These are phyloP conservation scores for Taurulus bubalis DNA, from an alignment of 2,113 vertebrate species.

Conservation along the genomic window DNA sequence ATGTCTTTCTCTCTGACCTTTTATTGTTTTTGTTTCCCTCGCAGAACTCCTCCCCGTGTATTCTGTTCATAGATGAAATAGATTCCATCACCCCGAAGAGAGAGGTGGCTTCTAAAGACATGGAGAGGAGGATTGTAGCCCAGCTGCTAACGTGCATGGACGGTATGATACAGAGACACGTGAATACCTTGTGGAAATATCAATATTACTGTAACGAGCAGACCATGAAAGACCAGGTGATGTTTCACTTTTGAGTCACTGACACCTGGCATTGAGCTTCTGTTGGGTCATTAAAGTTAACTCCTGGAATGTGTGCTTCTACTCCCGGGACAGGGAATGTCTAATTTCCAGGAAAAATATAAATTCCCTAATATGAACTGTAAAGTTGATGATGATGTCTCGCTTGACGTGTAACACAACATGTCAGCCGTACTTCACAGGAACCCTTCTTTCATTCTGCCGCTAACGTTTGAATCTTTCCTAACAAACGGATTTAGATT, in stretches of 20 bases:
- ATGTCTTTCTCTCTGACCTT: background rate
- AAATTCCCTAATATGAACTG: background rate
- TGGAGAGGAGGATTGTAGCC: constrained; percentile 97
- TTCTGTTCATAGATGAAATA: constrained; percentile 98
- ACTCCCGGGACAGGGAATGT: no score
- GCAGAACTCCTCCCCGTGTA: constrained; percentile 89
- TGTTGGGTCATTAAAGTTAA: background rate
- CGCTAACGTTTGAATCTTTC: background rate
- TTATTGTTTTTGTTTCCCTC: background rate
- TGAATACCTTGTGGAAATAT: background rate
- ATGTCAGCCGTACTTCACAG: background rate
- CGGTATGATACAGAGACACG: constrained; percentile 77
- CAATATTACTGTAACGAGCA: background rate
- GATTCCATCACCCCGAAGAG: constrained; percentile 96
- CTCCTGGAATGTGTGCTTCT: no score
- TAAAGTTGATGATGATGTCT: background rate
- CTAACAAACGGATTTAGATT: background rate
- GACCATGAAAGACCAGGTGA: background rate
- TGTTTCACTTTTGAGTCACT: background rate
- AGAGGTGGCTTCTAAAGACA: constrained; percentile 98
- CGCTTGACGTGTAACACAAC: background rate
- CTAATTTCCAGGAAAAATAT: no score
- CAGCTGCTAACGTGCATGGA: constrained; percentile 98
- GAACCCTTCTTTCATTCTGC: background rate
- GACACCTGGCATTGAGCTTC: background rate